phyloP scores from a whole-genome alignment of 2,888 invertebrate genomes.

The Rambutsinella grinnellia region DNA sequence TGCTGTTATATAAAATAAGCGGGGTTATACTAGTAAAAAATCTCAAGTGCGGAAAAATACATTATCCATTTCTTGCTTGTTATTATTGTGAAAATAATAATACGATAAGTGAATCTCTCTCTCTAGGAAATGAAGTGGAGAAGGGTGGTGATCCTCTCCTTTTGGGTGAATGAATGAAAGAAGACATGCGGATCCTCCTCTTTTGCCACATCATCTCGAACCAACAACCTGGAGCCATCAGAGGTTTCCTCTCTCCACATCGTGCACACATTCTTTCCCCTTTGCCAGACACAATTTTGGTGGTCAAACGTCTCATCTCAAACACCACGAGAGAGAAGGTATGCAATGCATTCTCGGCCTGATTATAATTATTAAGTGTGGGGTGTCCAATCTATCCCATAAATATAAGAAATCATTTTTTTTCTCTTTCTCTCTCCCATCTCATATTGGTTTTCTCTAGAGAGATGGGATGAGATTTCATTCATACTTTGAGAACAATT shows the following conservation, averaged over 20 bases:
- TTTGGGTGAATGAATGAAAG: conserved; percentile 52
- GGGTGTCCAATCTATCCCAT: not conserved
- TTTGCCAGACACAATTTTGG: conserved; percentile 36
- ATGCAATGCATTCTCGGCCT: too few relatives aligned
- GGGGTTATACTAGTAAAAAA: conserved; percentile 15
- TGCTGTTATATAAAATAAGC: too few relatives aligned
- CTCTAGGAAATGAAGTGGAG: conserved; percentile 21
- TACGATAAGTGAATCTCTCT: not conserved
- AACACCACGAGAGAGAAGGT: too few relatives aligned
- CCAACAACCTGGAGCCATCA: conserved; percentile 23
- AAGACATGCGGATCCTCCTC: conserved; percentile 51
- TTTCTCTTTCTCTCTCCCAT: conserved; percentile 11
- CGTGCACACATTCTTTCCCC: conserved; percentile 33
- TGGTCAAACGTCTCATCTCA: conserved; percentile 33
- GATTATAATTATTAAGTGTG: conserved; percentile 1
- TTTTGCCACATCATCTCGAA: conserved; percentile 40
- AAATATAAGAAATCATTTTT: not conserved
- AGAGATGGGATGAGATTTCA: too few relatives aligned
- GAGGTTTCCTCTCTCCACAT: conserved; percentile 34
- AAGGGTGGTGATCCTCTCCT: conserved; percentile 37
- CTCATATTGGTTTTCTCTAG: too few relatives aligned
- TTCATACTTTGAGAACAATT: too few relatives aligned
- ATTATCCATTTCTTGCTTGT: not conserved
- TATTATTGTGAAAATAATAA: not conserved
- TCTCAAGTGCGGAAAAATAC: conserved; percentile 20